Evolutionary conservation across 2,797 vertebrate genomes (phyloP).

Genomic region (Periparus ater): DNA sequence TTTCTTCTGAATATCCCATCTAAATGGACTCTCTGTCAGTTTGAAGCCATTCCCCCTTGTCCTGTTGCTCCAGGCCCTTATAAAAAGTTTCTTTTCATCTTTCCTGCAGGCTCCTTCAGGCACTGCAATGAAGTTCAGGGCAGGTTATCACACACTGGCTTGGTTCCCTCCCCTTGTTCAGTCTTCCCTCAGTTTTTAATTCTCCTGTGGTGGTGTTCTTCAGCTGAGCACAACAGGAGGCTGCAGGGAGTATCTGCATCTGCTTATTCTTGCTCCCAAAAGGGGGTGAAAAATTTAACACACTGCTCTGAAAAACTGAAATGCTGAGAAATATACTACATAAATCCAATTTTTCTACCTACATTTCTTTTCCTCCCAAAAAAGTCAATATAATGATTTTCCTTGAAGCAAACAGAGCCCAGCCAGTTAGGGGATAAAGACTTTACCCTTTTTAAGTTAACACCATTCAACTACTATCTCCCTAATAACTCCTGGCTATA

Average conservation of each 20-base stretch:
- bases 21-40: rapidly evolving
- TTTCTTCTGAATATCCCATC: rapidly evolving
- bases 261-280: background rate
- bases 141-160: background rate
- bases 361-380: no score
- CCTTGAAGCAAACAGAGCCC: conserved; percentile 18
- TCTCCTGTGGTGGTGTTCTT: background rate
- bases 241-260: background rate
- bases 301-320: background rate
- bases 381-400: conserved; percentile 57
- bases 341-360: conserved; percentile 8
- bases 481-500: conserved; percentile 47
- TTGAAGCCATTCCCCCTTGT: background rate
- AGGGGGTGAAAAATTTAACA: background rate
- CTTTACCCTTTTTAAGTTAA: conserved; percentile 43
- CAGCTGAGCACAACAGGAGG: background rate
- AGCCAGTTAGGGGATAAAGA: conserved; percentile 41
- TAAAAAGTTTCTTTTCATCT: background rate
- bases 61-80: background rate
- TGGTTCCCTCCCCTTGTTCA: background rate
- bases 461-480: conserved; percentile 31
- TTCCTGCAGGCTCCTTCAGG: background rate
- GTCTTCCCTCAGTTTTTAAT: background rate
- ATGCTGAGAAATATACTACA: background rate
- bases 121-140: background rate